Conservation (phyloP, 92 coral and sea anemone genomes). For the Phenganax subtilis region DNA sequence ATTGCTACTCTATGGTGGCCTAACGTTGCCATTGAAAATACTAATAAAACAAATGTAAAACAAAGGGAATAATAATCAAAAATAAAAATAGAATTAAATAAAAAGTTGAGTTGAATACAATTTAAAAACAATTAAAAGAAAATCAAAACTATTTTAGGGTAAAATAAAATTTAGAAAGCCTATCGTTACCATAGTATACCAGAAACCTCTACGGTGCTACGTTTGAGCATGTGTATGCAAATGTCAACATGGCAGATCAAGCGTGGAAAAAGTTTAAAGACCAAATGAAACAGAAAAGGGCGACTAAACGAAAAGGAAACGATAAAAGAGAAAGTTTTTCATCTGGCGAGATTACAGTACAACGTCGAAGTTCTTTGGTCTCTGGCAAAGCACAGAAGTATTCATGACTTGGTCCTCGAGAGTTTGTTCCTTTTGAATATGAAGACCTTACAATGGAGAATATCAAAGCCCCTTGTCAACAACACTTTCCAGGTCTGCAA, state of each 20-base stretch:
- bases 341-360: slow-evolving; percentile 6
- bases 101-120: too few relatives aligned
- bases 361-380: not conserved
- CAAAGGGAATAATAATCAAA: too few relatives aligned
- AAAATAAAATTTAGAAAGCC: slow-evolving; percentile 10
- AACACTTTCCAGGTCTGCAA: not conserved
- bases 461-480: slow-evolving; percentile 1
- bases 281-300: slow-evolving; percentile 2
- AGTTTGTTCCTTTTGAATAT: not conserved
- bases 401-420: slow-evolving; percentile 17
- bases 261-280: slow-evolving; percentile 27
- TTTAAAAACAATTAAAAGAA: too few relatives aligned
- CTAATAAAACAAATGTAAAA: too few relatives aligned
- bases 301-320: not conserved
- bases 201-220: not conserved
- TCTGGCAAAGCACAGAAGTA: slow-evolving; percentile 20
- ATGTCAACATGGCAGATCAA: slow-evolving; percentile 8
- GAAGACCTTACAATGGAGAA: slow-evolving; percentile 5
- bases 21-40: too few relatives aligned
- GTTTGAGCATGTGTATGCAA: not conserved
- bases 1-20: too few relatives aligned
- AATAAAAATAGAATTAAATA: too few relatives aligned
- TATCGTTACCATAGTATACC: slow-evolving; percentile 23
- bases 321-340: not conserved
- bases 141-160: too few relatives aligned